Conservation (phyloP, 1,140 invertebrate genomes). For the Microvelia longipes region DNA sequence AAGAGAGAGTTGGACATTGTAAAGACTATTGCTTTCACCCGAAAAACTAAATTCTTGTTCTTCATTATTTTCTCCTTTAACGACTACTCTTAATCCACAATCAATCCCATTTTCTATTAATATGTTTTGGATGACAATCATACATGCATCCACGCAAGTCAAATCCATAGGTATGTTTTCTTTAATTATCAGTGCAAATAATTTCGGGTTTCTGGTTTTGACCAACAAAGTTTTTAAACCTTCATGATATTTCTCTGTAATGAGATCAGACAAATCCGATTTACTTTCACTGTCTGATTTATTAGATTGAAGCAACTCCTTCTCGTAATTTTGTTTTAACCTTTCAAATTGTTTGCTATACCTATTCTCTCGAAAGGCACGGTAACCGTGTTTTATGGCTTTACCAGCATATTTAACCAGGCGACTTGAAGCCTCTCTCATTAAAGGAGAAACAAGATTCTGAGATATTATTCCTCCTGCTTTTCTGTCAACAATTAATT, state of each 20-base stretch:
- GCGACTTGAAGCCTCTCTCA: neutral
- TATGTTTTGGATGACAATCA: neutral
- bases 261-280: too few relatives aligned
- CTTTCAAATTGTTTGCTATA: neutral
- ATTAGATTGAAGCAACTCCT: neutral
- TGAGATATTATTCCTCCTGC: neutral
- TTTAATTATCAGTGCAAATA: neutral
- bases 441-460: neutral
- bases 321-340: neutral
- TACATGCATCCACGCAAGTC: neutral
- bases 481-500: neutral
- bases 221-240: neutral
- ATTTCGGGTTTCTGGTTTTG: constrained; percentile 1
- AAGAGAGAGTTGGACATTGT: too few relatives aligned
- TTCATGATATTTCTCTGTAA: neutral
- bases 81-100: neutral
- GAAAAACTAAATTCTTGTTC: too few relatives aligned
- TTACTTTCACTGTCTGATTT: neutral
- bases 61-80: neutral
- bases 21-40: too few relatives aligned
- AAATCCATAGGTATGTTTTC: constrained; percentile 1
- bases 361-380: neutral
- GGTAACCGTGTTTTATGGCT: neutral
- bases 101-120: neutral
- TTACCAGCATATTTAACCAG: neutral